Evolutionary conservation across 2,797 vertebrate genomes (phyloP), one percentile per base, ranked within the genome.

Genomic region (Thamnophis elegans): DNA sequence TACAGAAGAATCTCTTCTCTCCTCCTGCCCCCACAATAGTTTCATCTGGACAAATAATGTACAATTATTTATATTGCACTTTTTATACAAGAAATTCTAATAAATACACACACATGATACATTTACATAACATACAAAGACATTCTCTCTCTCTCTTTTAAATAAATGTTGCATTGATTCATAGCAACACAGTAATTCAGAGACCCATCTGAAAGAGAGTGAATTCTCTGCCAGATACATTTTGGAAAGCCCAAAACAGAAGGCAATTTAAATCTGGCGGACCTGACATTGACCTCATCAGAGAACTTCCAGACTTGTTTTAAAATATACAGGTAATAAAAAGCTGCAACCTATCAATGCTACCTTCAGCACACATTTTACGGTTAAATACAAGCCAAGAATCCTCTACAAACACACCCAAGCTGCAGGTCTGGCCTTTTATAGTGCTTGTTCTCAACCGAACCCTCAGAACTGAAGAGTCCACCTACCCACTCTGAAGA

Each of bases 51-150:
- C 92, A 97, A 97, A 97, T 94, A 96, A 98, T 98, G 97, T 98
- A 98, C 97, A 98, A 94, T 98, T 97, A 97, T 96, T 97, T 97
- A 97, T 98, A 98, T 98, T 98, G 98, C 98, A 98, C 98, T 97
- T 98, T 98, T 97, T 97, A 97, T 97, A 98, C 98, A 98, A 98
- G 97, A 97, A 97, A 98, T 96, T 96, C 95, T 98, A 99, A 99
- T 99, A 99, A 99, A 99, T 99, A 99, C 97, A 97, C 97, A 97
- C 97, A 98, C 97, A 97, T 97, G 98, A 97, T 97, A 98, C 92
- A 97, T 97, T 96, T 97, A 96, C 97, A 97, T 97, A 47, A 97
- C 92, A 97, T 94, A 96, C 94, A 98, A 96, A 96, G 88, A 97
- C 93, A 97, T 97, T 96, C 60, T 65, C 28, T 97, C 32, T 54